A percentile compares a stretch with the other conserved stretches of the same genome.
Conservation (phyloP, 1,140 invertebrate genomes). For the Plodia interpunctella region DNA sequence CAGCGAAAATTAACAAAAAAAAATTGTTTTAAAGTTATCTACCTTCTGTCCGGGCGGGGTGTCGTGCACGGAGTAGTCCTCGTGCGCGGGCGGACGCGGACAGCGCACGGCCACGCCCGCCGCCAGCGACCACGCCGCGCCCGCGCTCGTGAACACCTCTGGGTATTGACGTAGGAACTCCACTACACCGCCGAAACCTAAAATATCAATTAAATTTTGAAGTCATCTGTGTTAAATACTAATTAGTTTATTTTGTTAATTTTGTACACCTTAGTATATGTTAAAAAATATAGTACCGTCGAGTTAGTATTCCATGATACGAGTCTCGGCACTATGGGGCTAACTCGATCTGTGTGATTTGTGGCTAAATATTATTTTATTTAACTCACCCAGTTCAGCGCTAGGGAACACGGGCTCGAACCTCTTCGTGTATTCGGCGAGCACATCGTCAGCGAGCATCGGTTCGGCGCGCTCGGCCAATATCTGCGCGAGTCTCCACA, state of each 20-base stretch:
- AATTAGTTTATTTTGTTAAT: too few relatives aligned
- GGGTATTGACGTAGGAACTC: slow-evolving; percentile 51
- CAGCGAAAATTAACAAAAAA: too few relatives aligned
- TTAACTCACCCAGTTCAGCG: slow-evolving; percentile 53
- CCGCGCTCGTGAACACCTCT: slow-evolving; percentile 41
- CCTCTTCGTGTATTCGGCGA: slow-evolving; percentile 47
- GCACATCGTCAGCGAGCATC: slow-evolving; percentile 40
- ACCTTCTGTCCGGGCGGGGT: slow-evolving; percentile 74
- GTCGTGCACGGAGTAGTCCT: slow-evolving; percentile 57
- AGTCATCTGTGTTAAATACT: neutral
- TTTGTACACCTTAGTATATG: too few relatives aligned
- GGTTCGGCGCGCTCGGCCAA: slow-evolving; percentile 38
- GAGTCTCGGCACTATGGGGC: too few relatives aligned
- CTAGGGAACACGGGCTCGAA: slow-evolving; percentile 55
- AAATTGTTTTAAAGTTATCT: neutral
- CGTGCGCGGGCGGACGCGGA: slow-evolving; percentile 20
- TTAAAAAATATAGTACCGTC: too few relatives aligned
- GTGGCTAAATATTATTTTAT: too few relatives aligned
- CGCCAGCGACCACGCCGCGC: slow-evolving; percentile 25
- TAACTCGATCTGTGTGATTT: too few relatives aligned
- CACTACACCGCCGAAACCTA: slow-evolving; percentile 47
- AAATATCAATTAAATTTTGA: neutral
- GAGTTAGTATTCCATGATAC: too few relatives aligned
- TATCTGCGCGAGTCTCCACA: slow-evolving; percentile 59
- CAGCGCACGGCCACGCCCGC: slow-evolving; percentile 33